A percentile compares a stretch with the other conserved stretches of the same genome.
phyloP scores from a whole-genome alignment of 2,888 invertebrate species.

The Polymixis flavicincta region DNA sequence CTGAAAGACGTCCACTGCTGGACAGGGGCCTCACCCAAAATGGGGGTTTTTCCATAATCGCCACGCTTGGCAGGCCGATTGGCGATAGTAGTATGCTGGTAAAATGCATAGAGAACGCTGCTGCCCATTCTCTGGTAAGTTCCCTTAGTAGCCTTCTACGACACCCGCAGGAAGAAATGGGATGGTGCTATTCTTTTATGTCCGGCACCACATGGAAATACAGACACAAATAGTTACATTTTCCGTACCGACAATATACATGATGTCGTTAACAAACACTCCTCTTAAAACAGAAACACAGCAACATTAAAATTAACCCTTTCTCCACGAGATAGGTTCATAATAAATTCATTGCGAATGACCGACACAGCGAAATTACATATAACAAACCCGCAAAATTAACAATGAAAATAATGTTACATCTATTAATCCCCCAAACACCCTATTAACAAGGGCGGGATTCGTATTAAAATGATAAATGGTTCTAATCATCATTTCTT shows the following conservation, averaged over 20 bases:
- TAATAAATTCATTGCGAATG: slow-evolving; percentile 74
- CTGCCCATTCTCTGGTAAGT: too few species aligned
- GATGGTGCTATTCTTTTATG: too few species aligned
- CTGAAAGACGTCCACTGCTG: too few species aligned
- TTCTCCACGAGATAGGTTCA: slow-evolving; percentile 66
- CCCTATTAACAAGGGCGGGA: slow-evolving; percentile 86
- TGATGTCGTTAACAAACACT: slow-evolving; percentile 9
- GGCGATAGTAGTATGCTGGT: too few species aligned
- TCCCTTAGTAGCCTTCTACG: too few species aligned
- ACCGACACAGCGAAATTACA: slow-evolving; percentile 76
- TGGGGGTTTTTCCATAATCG: too few species aligned
- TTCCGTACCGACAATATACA: slow-evolving; percentile 1
- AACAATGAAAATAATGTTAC: slow-evolving; percentile 87
- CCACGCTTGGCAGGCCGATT: too few species aligned
- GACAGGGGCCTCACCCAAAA: too few species aligned
- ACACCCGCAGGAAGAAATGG: too few species aligned
- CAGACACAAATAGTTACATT: neutral
- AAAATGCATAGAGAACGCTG: too few species aligned
- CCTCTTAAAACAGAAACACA: slow-evolving; percentile 60
- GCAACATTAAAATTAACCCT: slow-evolving; percentile 65
- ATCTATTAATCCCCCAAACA: slow-evolving; percentile 88
- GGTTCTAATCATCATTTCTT: slow-evolving; percentile 86
- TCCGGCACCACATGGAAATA: too few species aligned
- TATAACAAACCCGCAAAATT: slow-evolving; percentile 84
- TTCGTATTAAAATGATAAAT: slow-evolving; percentile 90